phyloP scores from a whole-genome alignment of 2,113 vertebrate species.

The Brachionichthys hirsutus region DNA sequence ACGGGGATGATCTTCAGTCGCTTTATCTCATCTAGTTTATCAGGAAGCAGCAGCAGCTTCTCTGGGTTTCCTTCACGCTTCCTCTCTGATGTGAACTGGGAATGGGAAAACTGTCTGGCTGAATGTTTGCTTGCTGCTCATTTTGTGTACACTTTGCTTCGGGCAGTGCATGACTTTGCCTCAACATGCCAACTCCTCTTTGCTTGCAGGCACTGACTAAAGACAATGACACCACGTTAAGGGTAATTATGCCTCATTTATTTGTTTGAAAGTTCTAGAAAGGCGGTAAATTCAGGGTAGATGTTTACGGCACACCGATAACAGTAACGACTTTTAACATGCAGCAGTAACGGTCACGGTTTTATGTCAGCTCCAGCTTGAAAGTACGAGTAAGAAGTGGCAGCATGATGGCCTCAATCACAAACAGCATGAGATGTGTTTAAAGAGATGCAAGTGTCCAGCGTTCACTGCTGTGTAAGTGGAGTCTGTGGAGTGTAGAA shows the following conservation, averaged over 20 bases:
- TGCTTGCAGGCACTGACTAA: constrained; percentile 75
- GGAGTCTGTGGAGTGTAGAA: background rate
- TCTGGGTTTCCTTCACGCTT: background rate
- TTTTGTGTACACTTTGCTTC: constrained; percentile 14
- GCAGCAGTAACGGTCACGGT: constrained; percentile 17
- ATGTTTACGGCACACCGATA: constrained; percentile 4
- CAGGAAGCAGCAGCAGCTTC: too few species aligned
- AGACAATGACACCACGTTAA: constrained; percentile 64
- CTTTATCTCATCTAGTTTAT: too few species aligned
- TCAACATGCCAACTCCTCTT: constrained; percentile 58
- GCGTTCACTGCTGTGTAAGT: constrained; percentile 1
- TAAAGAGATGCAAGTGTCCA: too few species aligned
- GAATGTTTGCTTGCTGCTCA: constrained; percentile 14
- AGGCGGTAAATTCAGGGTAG: background rate
- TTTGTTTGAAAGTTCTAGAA: constrained; percentile 16
- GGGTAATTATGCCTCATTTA: constrained; percentile 66
- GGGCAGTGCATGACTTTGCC: constrained; percentile 21
- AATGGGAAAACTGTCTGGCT: constrained; percentile 14
- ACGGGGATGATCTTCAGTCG: constrained; percentile 17
- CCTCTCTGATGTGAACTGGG: background rate
- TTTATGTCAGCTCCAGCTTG: constrained; percentile 5
- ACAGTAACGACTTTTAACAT: background rate
- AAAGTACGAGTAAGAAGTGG: background rate
- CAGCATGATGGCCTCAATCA: background rate
- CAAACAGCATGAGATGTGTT: background rate